These are phyloP conservation scores for Ceratosolen fusciceps DNA, from an alignment of 1,140 invertebrate species.

Conservation along the genomic window DNA sequence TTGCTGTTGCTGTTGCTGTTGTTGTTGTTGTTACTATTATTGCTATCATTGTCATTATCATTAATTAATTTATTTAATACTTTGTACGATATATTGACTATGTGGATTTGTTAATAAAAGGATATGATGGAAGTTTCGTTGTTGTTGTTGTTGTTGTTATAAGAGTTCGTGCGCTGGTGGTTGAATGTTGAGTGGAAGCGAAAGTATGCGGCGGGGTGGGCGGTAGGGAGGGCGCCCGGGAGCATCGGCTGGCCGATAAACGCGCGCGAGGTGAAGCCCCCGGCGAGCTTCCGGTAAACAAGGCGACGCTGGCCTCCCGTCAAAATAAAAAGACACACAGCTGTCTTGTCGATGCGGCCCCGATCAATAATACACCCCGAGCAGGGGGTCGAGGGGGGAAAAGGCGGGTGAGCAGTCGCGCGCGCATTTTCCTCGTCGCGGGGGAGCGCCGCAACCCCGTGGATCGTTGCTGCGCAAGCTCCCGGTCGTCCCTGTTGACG, in stretches of 20 bases:
- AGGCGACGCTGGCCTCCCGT: neutral
- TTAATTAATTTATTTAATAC: slow-evolving; percentile 41
- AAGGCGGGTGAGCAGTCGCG: neutral
- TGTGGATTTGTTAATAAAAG: slow-evolving; percentile 33
- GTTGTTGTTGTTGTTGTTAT: no score
- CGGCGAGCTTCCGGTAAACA: neutral
- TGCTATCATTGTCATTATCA: neutral
- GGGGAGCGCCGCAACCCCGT: neutral
- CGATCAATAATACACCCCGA: neutral
- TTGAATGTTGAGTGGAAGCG: no score
- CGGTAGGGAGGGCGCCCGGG: no score
- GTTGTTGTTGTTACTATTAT: no score
- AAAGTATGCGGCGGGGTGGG: no score
- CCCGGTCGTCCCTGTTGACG: neutral
- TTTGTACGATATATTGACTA: slow-evolving; percentile 21
- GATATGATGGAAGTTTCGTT: slow-evolving; percentile 15
- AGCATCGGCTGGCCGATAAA: neutral
- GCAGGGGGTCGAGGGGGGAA: neutral
- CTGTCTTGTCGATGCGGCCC: neutral
- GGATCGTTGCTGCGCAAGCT: neutral
- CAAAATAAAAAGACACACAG: neutral
- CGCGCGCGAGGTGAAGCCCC: no score
- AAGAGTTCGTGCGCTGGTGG: no score
- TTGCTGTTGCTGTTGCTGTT: neutral
- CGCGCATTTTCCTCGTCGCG: no score